Base-by-base conservation (phyloP, 2,888 invertebrate species). In the Spodoptera littoralis region DNA sequence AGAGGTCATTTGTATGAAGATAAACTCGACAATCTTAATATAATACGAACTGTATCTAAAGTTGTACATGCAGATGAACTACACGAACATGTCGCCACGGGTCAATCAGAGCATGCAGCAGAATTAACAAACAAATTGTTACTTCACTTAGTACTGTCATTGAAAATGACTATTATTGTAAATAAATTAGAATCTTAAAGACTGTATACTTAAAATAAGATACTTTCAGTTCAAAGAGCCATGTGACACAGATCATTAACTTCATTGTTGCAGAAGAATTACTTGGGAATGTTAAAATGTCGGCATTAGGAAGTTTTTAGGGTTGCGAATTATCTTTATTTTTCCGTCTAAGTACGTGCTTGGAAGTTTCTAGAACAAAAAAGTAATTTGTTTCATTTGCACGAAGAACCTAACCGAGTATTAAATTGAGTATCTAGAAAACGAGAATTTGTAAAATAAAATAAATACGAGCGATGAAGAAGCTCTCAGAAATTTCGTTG, bases 171-270 rank as follows among this genome's bases (percentile, higher is more conserved):
- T 76, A 82, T 82, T 84, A 87, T 69, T 92, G 91, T 92, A 92
- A 85, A 93, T 93, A 92, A 80, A 84, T 88, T 93, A 93, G 92
- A 85, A 89, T 91, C 88, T 90, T 92, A 92, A 93, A 93, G 94
- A 93, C 94, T 93, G 93, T 93, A 91, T 89, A 88, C 87, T 85
- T 79, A 80, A 76, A 81, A 79, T 86, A 84, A 79, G 77, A 67
- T 70, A 62, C 72, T 77, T 73, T 80, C 53, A 58, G 78, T 83
- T 70, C 30, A 58, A 64, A 62, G 57, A 57, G 41, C 47, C 71
- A 71, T 79, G 80, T 84, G 82, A 79, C 79, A 77, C 79, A 82
- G 77, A 79, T 65, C 59, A 30, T 63, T 71, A 55, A 53, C 27
- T 61, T 56, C 44, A 43, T 68, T 55, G 18, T 73, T 59, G 27